These are phyloP conservation scores for Rhinolophus ferrumequinum DNA, from an alignment of 2,113 vertebrate species.

Conservation along the genomic window DNA sequence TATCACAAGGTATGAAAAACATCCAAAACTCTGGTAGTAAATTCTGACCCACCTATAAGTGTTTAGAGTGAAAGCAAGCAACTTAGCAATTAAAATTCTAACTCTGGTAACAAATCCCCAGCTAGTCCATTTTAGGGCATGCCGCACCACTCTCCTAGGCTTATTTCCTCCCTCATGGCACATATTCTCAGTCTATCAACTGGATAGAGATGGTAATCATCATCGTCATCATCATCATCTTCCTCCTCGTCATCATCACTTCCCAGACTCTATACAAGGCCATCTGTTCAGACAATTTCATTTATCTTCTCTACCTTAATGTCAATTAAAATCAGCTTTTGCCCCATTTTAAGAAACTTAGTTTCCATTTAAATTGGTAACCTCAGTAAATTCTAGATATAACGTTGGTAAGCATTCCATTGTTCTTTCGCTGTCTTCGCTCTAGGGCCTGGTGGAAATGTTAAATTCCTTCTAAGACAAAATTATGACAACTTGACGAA, in stretches of 20 bases:
- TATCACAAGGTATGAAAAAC: conserved; percentile 15
- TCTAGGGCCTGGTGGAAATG: conserved; percentile 42
- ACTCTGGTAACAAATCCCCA: not conserved
- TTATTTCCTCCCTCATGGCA: not conserved
- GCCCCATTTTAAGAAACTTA: not conserved
- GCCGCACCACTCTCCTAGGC: not conserved
- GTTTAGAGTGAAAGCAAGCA: conserved; percentile 54
- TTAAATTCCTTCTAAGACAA: conserved; percentile 59
- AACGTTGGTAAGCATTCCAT: conserved; percentile 15
- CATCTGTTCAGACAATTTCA: conserved; percentile 38
- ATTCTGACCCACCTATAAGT: conserved; percentile 39
- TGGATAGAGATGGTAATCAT: not conserved
- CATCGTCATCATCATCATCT: not conserved
- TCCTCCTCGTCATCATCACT: not conserved
- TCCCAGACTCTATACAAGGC: not conserved
- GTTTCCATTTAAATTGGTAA: conserved; percentile 25
- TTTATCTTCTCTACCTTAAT: conserved; percentile 19
- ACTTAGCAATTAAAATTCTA: conserved; percentile 19
- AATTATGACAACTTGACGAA: conserved; percentile 56
- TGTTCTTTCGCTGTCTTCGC: conserved; percentile 55
- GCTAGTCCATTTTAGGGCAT: not conserved
- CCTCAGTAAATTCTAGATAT: conserved; percentile 27
- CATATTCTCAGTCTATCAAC: not conserved
- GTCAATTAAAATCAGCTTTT: conserved; percentile 59
- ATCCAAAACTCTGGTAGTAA: not conserved